Conservation (phyloP, 2,113 vertebrate species). For the Alouatta palliata region DNA sequence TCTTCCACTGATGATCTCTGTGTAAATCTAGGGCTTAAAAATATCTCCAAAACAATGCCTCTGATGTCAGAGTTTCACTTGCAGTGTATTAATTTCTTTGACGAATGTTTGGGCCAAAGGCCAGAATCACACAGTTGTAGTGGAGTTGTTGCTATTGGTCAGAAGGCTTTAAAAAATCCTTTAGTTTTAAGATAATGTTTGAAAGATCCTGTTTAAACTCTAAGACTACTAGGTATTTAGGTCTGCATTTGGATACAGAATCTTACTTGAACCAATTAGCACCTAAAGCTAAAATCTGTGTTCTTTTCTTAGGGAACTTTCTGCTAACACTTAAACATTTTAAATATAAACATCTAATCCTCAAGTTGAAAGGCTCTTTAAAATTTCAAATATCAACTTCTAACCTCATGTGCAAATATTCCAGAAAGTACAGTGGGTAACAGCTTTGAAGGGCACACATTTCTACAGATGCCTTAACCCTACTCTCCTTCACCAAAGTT, state of each 20-base stretch:
- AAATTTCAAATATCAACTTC: conserved; percentile 42
- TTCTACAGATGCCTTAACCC: neutral
- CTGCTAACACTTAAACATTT: neutral
- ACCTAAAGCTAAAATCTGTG: neutral
- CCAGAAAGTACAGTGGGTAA: neutral
- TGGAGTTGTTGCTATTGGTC: conserved; percentile 28
- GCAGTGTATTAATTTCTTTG: conserved; percentile 39
- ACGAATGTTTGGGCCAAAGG: conserved; percentile 42
- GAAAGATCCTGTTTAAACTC: conserved; percentile 45
- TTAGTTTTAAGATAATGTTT: conserved; percentile 49
- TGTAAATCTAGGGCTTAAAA: conserved; percentile 17
- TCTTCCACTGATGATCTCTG: neutral
- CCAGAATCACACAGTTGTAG: conserved; percentile 24
- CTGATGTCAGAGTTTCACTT: neutral
- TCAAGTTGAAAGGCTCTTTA: neutral
- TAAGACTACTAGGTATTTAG: conserved; percentile 18
- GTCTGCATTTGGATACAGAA: conserved; percentile 9
- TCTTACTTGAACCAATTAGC: conserved; percentile 21
- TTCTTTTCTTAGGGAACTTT: conserved; percentile 31
- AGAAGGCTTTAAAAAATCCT: neutral
- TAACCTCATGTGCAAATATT: neutral
- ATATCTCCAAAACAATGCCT: neutral
- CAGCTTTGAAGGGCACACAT: neutral
- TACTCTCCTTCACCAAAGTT: neutral
- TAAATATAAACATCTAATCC: neutral